phyloP scores from a whole-genome alignment of 2,797 vertebrate genomes.

The Scleropages formosus region DNA sequence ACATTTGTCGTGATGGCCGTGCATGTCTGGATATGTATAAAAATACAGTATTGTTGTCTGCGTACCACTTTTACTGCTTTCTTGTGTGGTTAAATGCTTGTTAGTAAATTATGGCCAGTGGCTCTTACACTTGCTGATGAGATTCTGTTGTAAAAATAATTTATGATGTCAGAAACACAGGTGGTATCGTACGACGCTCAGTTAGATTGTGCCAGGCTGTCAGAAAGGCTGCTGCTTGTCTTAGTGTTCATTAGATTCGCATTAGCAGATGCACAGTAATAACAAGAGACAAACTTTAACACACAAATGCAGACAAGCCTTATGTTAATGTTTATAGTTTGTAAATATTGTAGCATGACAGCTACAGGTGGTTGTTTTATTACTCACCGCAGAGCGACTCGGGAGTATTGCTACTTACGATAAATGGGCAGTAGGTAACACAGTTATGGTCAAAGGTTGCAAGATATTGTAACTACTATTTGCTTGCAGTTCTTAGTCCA shows the following conservation, averaged over 20 bases:
- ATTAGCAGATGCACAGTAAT: neutral
- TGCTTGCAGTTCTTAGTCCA: too few relatives aligned
- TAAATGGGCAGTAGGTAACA: too few relatives aligned
- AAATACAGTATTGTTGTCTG: neutral
- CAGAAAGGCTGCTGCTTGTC: neutral
- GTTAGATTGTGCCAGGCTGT: neutral
- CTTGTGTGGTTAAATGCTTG: neutral
- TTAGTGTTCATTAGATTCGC: neutral
- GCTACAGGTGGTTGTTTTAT: too few relatives aligned
- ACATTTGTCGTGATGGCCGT: neutral
- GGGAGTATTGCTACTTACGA: too few relatives aligned
- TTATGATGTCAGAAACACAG: neutral
- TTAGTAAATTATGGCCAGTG: neutral
- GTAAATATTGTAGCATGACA: too few relatives aligned
- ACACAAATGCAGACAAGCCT: constrained; percentile 3
- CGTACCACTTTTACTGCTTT: neutral
- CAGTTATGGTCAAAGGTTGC: too few relatives aligned
- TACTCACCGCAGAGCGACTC: too few relatives aligned
- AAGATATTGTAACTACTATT: too few relatives aligned
- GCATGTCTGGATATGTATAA: neutral
- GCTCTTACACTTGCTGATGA: neutral
- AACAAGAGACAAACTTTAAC: neutral
- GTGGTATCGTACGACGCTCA: neutral
- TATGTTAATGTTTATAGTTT: neutral
- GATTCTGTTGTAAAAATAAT: neutral